phyloP scores from a whole-genome alignment of 2,113 vertebrate species.

The Antechinus flavipes region DNA sequence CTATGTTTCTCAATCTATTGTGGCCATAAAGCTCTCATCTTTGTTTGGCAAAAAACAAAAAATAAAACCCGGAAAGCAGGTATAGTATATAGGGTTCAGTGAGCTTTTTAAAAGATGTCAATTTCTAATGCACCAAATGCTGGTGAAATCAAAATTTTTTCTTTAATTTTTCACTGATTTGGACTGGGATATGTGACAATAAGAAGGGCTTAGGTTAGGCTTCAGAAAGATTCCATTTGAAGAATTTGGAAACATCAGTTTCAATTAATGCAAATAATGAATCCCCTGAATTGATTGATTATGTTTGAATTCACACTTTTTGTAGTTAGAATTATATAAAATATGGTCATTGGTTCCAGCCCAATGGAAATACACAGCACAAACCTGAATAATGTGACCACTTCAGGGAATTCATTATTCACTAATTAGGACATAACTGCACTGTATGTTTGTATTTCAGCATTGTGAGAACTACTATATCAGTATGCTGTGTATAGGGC shows the following conservation, averaged over 20 bases:
- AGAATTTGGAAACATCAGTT: neutral
- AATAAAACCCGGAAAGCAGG: neutral
- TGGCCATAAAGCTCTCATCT: neutral
- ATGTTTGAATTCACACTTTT: neutral
- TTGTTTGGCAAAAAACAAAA: neutral
- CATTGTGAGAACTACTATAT: neutral
- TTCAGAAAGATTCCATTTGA: neutral
- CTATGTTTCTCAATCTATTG: neutral
- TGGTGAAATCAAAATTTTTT: neutral
- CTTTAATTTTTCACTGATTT: neutral
- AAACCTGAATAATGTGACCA: neutral
- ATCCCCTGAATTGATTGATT: neutral
- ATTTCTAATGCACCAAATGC: neutral
- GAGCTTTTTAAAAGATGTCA: neutral
- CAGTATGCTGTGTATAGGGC: neutral
- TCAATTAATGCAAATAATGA: neutral
- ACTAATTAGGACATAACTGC: neutral
- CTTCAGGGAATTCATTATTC: neutral
- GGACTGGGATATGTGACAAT: neutral
- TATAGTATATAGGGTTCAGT: neutral
- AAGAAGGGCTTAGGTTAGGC: neutral
- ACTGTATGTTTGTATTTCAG: neutral
- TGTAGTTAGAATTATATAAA: neutral
- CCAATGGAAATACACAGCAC: neutral
- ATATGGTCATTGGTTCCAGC: neutral